phyloP scores from a whole-genome alignment of 2,888 invertebrate genomes.

The Erpobdella octoculata region DNA sequence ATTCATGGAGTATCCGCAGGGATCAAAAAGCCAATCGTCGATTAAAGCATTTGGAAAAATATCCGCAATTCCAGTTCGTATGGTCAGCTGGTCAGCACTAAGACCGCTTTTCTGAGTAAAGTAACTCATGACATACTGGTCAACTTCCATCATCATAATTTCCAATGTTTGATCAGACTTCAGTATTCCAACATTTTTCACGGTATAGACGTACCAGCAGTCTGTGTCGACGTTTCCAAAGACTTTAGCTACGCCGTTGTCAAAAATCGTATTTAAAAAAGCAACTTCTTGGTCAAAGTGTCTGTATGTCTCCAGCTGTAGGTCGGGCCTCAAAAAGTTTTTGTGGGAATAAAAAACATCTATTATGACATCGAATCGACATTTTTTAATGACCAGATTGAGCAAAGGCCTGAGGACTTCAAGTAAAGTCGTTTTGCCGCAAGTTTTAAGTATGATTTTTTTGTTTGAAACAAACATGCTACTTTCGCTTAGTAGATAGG shows the following conservation, averaged over 20 bases:
- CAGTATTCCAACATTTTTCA: conserved; percentile 57
- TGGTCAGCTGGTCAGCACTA: no score
- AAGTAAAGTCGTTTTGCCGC: conserved; percentile 93
- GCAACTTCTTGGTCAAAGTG: conserved; percentile 83
- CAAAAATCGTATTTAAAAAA: no score
- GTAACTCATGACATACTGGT: no score
- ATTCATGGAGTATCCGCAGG: no score
- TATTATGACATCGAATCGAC: conserved; percentile 60
- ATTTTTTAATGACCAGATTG: conserved; percentile 72
- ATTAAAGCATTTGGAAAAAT: no score
- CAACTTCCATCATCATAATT: conserved; percentile 39
- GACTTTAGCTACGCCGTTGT: conserved; percentile 86
- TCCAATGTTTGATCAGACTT: conserved; percentile 94
- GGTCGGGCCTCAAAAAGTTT: conserved; percentile 84
- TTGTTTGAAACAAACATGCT: no score
- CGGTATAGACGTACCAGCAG: conserved; percentile 93
- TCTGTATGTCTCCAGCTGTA: conserved; percentile 79
- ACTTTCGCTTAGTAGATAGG: no score
- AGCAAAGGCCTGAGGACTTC: conserved; percentile 80
- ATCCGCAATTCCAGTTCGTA: no score
- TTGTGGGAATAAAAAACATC: conserved; percentile 95
- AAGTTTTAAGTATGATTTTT: conserved; percentile 93
- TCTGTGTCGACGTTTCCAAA: conserved; percentile 80
- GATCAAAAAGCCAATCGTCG: no score
- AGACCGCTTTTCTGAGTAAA: no score